A percentile compares a stretch with the other conserved stretches of the same genome.
These are phyloP conservation scores for Echinarachnius parma DNA, from an alignment of 53 echinoderm and acorn worm genomes.

Conservation along the genomic window DNA sequence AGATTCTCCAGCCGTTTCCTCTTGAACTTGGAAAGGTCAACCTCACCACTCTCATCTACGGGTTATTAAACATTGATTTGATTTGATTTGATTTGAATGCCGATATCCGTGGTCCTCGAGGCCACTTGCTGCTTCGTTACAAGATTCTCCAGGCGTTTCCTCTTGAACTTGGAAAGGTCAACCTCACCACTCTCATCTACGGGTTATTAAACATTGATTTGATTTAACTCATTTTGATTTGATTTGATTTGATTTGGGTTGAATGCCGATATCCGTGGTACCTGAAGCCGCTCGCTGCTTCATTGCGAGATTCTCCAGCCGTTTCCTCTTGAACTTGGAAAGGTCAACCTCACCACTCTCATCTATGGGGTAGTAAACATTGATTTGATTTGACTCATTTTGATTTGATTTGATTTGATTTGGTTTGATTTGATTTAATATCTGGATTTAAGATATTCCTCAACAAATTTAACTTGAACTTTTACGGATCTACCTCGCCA, in stretches of 20 bases:
- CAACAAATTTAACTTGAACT: no score
- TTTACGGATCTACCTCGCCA: no score
- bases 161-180: slow-evolving; percentile 68
- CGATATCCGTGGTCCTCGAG: slow-evolving; percentile 35
- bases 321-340: slow-evolving; percentile 72
- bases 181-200: slow-evolving; percentile 46
- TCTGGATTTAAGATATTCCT: no score
- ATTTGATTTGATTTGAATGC: no score
- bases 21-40: slow-evolving; percentile 68
- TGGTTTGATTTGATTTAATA: no score
- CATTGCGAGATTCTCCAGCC: slow-evolving; percentile 54
- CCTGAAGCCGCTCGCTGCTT: slow-evolving; percentile 13
- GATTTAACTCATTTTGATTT: no score
- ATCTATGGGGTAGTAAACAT: not conserved
- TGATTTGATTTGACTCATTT: no score
- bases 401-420: no score
- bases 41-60: slow-evolving; percentile 37
- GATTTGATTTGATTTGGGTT: no score
- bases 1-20: slow-evolving; percentile 71
- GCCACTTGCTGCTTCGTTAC: slow-evolving; percentile 27
- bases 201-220: no score
- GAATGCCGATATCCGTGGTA: slow-evolving; percentile 49
- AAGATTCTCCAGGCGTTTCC: slow-evolving; percentile 66
- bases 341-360: slow-evolving; percentile 55
- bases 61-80: no score